These are phyloP conservation scores for Temnothorax nylanderi DNA, from an alignment of 1,140 invertebrate species.

Conservation along the genomic window DNA sequence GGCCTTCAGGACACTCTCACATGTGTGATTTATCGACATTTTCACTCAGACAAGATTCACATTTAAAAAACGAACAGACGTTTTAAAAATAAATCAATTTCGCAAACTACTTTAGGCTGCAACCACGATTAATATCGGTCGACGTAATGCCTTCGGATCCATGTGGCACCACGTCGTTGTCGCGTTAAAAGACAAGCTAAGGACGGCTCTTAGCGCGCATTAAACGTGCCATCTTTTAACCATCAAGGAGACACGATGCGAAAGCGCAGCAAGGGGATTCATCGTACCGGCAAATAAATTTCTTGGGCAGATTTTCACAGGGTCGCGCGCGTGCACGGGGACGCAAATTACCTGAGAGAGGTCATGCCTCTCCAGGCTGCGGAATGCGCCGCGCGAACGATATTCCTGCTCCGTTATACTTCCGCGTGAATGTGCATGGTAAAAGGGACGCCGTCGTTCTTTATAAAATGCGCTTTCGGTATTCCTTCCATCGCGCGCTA, in stretches of 20 bases:
- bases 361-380: background rate
- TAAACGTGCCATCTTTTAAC: conserved; percentile 36
- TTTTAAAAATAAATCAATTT: conserved; percentile 15
- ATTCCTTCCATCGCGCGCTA: conserved; percentile 48
- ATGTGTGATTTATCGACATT: background rate
- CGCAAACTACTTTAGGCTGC: background rate
- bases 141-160: background rate
- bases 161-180: background rate
- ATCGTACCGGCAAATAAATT: conserved; percentile 50
- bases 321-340: background rate
- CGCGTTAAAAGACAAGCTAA: conserved; percentile 22
- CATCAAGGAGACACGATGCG: conserved; percentile 1
- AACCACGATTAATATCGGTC: conserved; percentile 34
- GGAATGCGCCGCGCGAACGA: background rate
- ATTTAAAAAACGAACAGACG: background rate
- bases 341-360: conserved; percentile 43
- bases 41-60: background rate
- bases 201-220: background rate
- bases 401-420: conserved; percentile 40
- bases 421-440: conserved; percentile 31
- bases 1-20: no score
- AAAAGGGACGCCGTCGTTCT: conserved; percentile 35
- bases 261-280: conserved; percentile 10
- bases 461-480: conserved; percentile 55
- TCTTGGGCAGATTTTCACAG: conserved; percentile 45